These are phyloP conservation scores for Dynastes maya DNA, from an alignment of 2,888 invertebrate species.

Conservation along the genomic window DNA sequence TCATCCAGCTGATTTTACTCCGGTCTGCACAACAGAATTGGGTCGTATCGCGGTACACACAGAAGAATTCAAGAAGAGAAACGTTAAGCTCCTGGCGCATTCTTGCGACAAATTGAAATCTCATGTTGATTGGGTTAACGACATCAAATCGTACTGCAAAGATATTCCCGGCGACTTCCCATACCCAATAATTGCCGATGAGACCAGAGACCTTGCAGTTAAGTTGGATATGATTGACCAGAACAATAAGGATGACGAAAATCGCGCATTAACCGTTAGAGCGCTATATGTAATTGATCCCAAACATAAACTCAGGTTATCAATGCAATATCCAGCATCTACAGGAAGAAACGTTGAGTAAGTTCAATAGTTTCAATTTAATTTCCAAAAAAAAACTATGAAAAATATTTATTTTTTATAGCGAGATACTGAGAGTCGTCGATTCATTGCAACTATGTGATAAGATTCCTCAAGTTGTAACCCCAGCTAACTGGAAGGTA, in stretches of 20 bases:
- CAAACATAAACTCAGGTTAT: slow-evolving; percentile 83
- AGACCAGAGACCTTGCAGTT: slow-evolving; percentile 80
- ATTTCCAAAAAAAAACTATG: background rate
- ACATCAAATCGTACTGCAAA: slow-evolving; percentile 80
- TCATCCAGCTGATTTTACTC: slow-evolving; percentile 92
- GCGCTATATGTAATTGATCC: slow-evolving; percentile 88
- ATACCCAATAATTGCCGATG: slow-evolving; percentile 90
- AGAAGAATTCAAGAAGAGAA: slow-evolving; percentile 78
- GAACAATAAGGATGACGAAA: slow-evolving; percentile 77
- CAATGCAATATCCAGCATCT: slow-evolving; percentile 89
- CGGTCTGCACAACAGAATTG: slow-evolving; percentile 92
- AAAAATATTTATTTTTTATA: slow-evolving; percentile 66
- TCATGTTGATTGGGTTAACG: slow-evolving; percentile 84
- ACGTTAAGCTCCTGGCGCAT: slow-evolving; percentile 84
- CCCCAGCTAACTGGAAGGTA: slow-evolving; percentile 66
- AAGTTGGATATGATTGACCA: slow-evolving; percentile 87
- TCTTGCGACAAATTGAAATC: slow-evolving; percentile 84
- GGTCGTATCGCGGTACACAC: slow-evolving; percentile 83
- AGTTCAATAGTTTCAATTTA: slow-evolving; percentile 65
- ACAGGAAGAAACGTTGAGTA: slow-evolving; percentile 91
- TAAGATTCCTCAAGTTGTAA: slow-evolving; percentile 73
- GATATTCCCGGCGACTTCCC: slow-evolving; percentile 83
- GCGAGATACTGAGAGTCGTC: slow-evolving; percentile 87
- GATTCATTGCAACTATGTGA: slow-evolving; percentile 88
- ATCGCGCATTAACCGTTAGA: slow-evolving; percentile 80